Base-by-base conservation (phyloP, 2,113 vertebrate species). In the Brachirus orientalis region DNA sequence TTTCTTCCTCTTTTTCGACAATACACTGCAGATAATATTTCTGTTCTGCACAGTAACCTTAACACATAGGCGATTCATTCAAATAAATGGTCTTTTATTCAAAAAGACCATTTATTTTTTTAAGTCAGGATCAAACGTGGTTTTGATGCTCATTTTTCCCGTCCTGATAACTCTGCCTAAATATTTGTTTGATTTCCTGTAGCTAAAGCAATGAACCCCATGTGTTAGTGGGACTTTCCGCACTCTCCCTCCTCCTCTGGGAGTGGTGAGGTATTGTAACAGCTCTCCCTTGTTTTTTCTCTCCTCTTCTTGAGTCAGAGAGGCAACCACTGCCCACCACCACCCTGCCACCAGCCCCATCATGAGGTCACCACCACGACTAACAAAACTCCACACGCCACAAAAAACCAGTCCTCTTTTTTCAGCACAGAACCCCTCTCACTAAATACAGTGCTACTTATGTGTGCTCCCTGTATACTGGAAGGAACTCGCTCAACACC, bases 141-240 rank as follows among this genome's bases (percentile, higher is more conserved):
- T 69, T 63, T 57, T 71, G 22, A 69, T 41, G 8, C 47, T 44
- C 45, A 17, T 20, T 20, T 36, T 65, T 36, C 69, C 51, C 36
- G 45, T 64, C 65, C 22, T 0, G 4, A 63, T 45, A 55, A 57
- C 59, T 63, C 47, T 69, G 51, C 67, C 62, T 70, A 74, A 85
- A 83, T 80, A 82, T 82, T 82, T 85, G 60, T 86, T 85, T 73
- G 60, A 79, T 86, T 88, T 90, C 80, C 85, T 88, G 81, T 66
- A 63, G 66, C 45, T 73, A 45, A 85, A 80, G 80, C 77, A 90
- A 88, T 83, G 71, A 84, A 86, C 82, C 83, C 72, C 80, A 86
- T 87, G 77, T 91, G 79, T 91, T 84, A 63, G 69, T 67, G 86
- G 88, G 88, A 91, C 84, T 88, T 92, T 91, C 88, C 90, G 87